Percentiles rank a stretch among this genome's conserved stretches.
Conservation (phyloP, 2,888 invertebrate genomes). For the Drosophila mettleri region DNA sequence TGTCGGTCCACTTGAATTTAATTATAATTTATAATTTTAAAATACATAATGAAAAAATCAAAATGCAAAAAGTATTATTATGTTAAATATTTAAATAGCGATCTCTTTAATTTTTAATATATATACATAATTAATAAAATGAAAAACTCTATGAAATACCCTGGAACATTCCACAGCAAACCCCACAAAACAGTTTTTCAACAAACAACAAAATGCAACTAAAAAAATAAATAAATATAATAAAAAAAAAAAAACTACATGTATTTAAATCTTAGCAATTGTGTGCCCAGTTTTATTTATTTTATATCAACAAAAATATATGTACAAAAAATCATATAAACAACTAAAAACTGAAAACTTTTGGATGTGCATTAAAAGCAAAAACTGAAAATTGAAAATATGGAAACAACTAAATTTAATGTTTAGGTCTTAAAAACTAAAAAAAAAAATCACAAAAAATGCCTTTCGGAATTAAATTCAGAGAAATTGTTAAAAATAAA, state of each 20-base stretch:
- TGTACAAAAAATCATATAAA: slow-evolving; percentile 52
- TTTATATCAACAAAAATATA: slow-evolving; percentile 43
- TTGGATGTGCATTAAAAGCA: slow-evolving; percentile 53
- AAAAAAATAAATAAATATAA: slow-evolving; percentile 29
- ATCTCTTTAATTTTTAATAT: slow-evolving; percentile 71
- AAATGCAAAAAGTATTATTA: slow-evolving; percentile 68
- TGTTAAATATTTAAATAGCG: slow-evolving; percentile 71
- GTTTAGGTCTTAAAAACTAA: slow-evolving; percentile 71
- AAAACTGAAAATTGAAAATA: slow-evolving; percentile 40
- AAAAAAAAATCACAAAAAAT: slow-evolving; percentile 77
- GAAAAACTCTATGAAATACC: slow-evolving; percentile 31
- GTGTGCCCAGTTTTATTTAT: slow-evolving; percentile 79
- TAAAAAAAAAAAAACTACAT: slow-evolving; percentile 30
- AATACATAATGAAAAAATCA: slow-evolving; percentile 41
- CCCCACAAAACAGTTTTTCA: slow-evolving; percentile 34
- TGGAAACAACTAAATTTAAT: slow-evolving; percentile 77
- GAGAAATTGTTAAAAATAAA: slow-evolving; percentile 70
- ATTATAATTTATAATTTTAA: slow-evolving; percentile 37
- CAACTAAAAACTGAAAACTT: slow-evolving; percentile 37
- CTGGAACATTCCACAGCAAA: slow-evolving; percentile 68
- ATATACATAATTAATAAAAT: slow-evolving; percentile 38
- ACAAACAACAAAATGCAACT: slow-evolving; percentile 13
- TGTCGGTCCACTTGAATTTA: slow-evolving; percentile 52
- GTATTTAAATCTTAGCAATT: slow-evolving; percentile 57
- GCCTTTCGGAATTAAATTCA: slow-evolving; percentile 84